Percentiles rank a stretch among this genome's conserved stretches.
phyloP scores from a whole-genome alignment of 2,113 vertebrate species.

The Dolichotis patagonum region DNA sequence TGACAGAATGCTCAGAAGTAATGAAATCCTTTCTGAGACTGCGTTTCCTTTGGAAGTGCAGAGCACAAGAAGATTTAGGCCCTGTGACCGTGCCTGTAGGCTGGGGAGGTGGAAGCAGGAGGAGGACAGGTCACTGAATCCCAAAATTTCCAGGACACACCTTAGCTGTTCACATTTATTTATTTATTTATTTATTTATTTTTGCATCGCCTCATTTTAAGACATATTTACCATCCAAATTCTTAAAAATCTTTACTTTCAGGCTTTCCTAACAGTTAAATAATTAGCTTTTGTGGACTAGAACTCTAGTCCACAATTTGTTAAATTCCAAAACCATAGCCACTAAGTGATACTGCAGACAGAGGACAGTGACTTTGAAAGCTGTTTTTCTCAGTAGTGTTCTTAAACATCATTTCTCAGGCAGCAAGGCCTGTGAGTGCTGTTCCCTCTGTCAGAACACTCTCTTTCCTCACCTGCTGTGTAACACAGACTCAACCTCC shows the following conservation, averaged over 20 bases:
- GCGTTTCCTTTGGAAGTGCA: neutral
- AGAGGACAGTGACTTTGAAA: neutral
- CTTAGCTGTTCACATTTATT: neutral
- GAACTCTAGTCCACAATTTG: no score
- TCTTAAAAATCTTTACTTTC: neutral
- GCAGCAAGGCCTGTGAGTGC: neutral
- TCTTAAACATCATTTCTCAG: neutral
- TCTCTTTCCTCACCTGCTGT: neutral
- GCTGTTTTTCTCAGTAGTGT: neutral
- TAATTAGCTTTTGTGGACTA: neutral
- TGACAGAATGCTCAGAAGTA: neutral
- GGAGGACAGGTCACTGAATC: neutral
- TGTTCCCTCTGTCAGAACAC: neutral
- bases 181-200: neutral
- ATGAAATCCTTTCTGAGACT: neutral
- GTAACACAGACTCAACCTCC: neutral
- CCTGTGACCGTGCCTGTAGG: neutral
- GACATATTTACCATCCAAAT: neutral
- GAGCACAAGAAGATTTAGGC: neutral
- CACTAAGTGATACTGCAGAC: neutral
- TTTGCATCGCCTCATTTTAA: neutral
- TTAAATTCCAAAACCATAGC: neutral
- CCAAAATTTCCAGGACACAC: neutral
- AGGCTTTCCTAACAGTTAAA: conserved; percentile 1
- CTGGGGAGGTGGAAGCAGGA: neutral